Percentiles rank a stretch among this genome's conserved stretches.
These are phyloP conservation scores for Oxyscelio sp. DNA, from an alignment of 2,888 invertebrate genomes.

Conservation along the genomic window DNA sequence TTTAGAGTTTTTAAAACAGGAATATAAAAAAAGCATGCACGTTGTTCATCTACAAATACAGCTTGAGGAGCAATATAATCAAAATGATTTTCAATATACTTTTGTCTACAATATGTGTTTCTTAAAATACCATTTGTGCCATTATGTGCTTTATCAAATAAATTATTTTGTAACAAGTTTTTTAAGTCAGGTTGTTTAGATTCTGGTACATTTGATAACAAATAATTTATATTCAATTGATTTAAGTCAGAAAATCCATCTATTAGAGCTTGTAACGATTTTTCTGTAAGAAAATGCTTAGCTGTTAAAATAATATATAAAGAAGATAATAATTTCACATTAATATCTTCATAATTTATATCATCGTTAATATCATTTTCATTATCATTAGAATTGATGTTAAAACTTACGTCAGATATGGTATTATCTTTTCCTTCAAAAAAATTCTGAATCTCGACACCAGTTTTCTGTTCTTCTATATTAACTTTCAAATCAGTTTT, in stretches of 20 bases:
- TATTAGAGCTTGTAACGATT: conserved; percentile 9
- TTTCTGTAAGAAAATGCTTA: conserved; percentile 21
- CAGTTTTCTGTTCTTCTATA: too few species aligned
- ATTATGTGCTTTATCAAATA: conserved; percentile 26
- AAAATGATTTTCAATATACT: conserved; percentile 15
- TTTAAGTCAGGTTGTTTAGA: not conserved
- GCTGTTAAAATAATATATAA: conserved; percentile 23
- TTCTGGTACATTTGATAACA: conserved; percentile 6
- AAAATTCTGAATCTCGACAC: too few species aligned
- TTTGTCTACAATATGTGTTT: conserved; percentile 20
- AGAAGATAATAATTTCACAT: conserved; percentile 3
- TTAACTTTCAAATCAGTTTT: too few species aligned
- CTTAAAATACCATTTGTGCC: conserved; percentile 1
- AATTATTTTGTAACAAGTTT: conserved; percentile 11
- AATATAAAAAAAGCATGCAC: conserved; percentile 14
- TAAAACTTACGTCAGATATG: too few species aligned
- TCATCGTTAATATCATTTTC: not conserved
- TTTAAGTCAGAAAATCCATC: conserved; percentile 5
- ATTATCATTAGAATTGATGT: not conserved
- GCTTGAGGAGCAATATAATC: conserved; percentile 18
- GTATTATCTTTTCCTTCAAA: too few species aligned
- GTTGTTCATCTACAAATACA: conserved; percentile 5
- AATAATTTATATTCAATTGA: conserved; percentile 19
- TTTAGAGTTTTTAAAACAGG: conserved; percentile 18
- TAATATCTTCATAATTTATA: conserved; percentile 16